Percentiles rank a stretch among this genome's conserved stretches.
Conservation (phyloP, 1,140 invertebrate genomes). For the Latrodectus geometricus region DNA sequence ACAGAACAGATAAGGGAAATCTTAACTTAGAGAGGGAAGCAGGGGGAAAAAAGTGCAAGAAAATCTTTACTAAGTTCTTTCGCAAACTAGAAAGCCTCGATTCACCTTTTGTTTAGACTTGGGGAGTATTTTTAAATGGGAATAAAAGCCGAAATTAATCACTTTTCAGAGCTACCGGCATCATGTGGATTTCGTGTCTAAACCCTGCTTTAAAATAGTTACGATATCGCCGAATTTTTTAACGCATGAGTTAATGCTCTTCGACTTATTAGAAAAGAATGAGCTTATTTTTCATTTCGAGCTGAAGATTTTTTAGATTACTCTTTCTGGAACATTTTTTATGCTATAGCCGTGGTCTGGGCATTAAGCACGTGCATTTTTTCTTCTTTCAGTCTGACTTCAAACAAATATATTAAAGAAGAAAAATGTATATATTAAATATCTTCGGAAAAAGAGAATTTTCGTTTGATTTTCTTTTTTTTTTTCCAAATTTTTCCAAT, state of each 20-base stretch:
- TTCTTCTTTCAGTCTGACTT: too few relatives aligned
- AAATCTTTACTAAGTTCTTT: slow-evolving; percentile 46
- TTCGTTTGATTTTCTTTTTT: too few relatives aligned
- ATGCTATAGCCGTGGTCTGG: background rate
- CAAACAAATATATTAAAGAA: too few relatives aligned
- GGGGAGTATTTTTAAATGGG: slow-evolving; percentile 39
- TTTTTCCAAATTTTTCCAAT: too few relatives aligned
- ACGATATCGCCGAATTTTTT: slow-evolving; percentile 25
- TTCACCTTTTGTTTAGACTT: slow-evolving; percentile 6
- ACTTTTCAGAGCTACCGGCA: slow-evolving; percentile 52
- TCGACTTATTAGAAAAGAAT: slow-evolving; percentile 22
- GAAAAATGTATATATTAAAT: too few relatives aligned
- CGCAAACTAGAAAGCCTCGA: slow-evolving; percentile 34
- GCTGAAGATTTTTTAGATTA: background rate
- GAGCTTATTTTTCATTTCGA: background rate
- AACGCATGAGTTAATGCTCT: slow-evolving; percentile 25
- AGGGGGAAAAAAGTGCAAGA: slow-evolving; percentile 28
- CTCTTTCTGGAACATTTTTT: slow-evolving; percentile 14
- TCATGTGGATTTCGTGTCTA: slow-evolving; percentile 24
- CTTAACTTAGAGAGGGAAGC: slow-evolving; percentile 3
- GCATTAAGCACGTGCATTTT: too few relatives aligned
- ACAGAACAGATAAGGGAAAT: slow-evolving; percentile 27
- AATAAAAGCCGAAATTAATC: slow-evolving; percentile 53
- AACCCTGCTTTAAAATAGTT: slow-evolving; percentile 29
- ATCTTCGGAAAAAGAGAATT: too few relatives aligned